Percentiles rank a stretch among this genome's conserved stretches.
phyloP scores from a whole-genome alignment of 2,797 vertebrate genomes.

The Crenichthys baileyi region DNA sequence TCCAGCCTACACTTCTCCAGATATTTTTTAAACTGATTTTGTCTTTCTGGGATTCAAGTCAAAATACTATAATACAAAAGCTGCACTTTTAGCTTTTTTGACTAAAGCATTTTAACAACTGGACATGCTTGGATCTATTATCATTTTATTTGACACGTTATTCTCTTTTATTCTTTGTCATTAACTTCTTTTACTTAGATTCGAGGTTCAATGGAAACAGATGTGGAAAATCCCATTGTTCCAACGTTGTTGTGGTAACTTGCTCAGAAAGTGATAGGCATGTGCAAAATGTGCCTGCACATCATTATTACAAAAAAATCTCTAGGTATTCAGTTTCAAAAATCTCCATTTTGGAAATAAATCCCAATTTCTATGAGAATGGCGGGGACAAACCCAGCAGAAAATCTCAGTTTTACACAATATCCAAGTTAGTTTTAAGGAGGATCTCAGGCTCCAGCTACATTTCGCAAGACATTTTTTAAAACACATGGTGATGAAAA shows the following conservation, averaged over 20 bases:
- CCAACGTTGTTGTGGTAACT: background rate
- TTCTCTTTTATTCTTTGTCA: background rate
- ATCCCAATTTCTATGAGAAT: background rate
- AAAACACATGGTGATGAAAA: too few species aligned
- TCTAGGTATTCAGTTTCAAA: background rate
- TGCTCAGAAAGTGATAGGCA: background rate
- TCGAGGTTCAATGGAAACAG: background rate
- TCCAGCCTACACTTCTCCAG: background rate
- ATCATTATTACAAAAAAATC: background rate
- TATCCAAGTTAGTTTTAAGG: background rate
- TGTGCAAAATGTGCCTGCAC: background rate
- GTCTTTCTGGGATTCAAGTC: background rate
- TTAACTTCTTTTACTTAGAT: background rate
- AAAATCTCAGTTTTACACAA: background rate
- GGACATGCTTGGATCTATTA: too few species aligned
- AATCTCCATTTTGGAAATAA: background rate
- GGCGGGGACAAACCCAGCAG: background rate
- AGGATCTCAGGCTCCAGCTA: background rate
- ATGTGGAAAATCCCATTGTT: background rate
- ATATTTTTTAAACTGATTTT: background rate
- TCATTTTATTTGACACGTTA: background rate
- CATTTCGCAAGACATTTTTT: background rate
- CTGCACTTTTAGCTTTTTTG: background rate
- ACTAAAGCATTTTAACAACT: too few species aligned
- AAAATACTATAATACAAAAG: background rate